phyloP scores from a whole-genome alignment of 2,888 invertebrate species.

The Chrysodeixis includens region DNA sequence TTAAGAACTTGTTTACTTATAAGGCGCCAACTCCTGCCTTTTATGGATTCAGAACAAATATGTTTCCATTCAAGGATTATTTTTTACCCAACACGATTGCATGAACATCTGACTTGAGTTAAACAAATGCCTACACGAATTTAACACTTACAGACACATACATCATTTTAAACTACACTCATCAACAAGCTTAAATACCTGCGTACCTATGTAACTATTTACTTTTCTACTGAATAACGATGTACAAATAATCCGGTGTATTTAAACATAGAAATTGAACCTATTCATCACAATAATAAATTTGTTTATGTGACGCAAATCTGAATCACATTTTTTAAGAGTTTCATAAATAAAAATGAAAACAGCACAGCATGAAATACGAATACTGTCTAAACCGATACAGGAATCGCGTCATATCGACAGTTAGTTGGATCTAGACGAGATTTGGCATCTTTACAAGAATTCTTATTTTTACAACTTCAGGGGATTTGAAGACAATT shows the following conservation, averaged over 20 bases:
- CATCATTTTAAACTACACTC: slow-evolving; percentile 17
- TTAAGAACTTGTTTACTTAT: slow-evolving; percentile 85
- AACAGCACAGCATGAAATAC: slow-evolving; percentile 37
- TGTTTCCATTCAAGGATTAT: slow-evolving; percentile 80
- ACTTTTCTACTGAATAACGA: not conserved
- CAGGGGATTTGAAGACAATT: slow-evolving; percentile 21
- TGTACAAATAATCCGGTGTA: slow-evolving; percentile 13
- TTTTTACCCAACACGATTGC: slow-evolving; percentile 70
- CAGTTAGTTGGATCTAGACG: slow-evolving; percentile 21
- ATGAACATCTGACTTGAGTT: slow-evolving; percentile 60
- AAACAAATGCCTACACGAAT: slow-evolving; percentile 55
- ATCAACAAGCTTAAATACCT: slow-evolving; percentile 14
- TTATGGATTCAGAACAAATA: slow-evolving; percentile 78
- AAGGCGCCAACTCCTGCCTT: slow-evolving; percentile 80
- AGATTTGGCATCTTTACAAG: slow-evolving; percentile 52
- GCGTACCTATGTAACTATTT: not conserved
- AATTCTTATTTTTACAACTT: slow-evolving; percentile 33
- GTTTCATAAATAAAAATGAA: slow-evolving; percentile 39
- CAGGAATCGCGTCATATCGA: slow-evolving; percentile 23
- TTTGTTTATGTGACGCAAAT: slow-evolving; percentile 26
- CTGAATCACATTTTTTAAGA: slow-evolving; percentile 50
- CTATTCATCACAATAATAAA: slow-evolving; percentile 12
- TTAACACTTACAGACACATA: slow-evolving; percentile 22
- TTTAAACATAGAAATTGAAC: slow-evolving; percentile 13
- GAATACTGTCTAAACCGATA: slow-evolving; percentile 36